Base-by-base conservation (phyloP, 2,888 invertebrate species). In the Craniophora ligustri region DNA sequence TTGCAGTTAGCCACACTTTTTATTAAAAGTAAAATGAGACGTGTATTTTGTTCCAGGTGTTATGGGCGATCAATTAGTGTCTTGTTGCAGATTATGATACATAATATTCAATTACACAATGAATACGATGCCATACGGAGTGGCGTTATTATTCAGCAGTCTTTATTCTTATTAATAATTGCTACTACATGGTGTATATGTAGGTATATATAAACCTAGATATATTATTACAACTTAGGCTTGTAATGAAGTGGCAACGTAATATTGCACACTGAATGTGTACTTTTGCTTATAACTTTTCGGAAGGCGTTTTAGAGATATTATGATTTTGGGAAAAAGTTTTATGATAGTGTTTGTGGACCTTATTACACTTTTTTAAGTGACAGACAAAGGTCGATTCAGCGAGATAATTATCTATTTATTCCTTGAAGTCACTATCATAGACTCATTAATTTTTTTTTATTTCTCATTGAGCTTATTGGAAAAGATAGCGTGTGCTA, bases 81-180 rank as follows among this genome's bases (percentile, higher is more conserved):
- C 74, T 26, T 54, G 54, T 73, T 73, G 70, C 76, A 64, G 63
- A 59, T 34, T 61, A 46, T 68, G 69, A 75, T 72, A 60, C 62
- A 46, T 75, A 26, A n/a, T 26, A 72, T 72, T 64, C 55, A 64
- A 47, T 60, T 66, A 69, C 76, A 62, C 39, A 57, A 54, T 39
- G 71, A 72, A 72, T 48, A 54, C 45, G 72, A 72, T 41, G 72
- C 75, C 47, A 15, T 50, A 55, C 32, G 47, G 36, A 57, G 65
- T 69, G 8, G 4, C 35, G 35, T 71, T 59, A 66, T 59, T 66
- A 53, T 62, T 62, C 57, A 65, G 36, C 36, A 54, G 36, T 48
- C 45, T 40, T 56, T 46, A 38, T 36, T 61, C 45, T 56, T 46
- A 40, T 36, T 58, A 66, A n/a, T n/a, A n/a, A n/a, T n/a, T n/a